Evolutionary conservation across 2,113 vertebrate species (phyloP).

Genomic region (Plestiodon gilberti): DNA sequence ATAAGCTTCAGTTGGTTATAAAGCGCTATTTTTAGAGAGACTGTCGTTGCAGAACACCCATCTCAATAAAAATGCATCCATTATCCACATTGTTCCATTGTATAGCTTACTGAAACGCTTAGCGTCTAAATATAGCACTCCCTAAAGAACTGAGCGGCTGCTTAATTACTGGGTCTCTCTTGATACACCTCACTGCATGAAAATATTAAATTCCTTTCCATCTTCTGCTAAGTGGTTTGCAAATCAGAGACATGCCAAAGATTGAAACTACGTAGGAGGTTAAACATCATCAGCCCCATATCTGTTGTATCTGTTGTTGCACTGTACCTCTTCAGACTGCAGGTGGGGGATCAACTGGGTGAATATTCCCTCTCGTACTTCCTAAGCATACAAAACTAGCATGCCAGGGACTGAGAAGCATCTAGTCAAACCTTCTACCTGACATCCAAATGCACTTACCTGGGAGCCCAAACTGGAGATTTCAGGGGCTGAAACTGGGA

Average conservation of each 20-base stretch:
- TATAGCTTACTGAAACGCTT: conserved; percentile 57
- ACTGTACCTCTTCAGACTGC: neutral
- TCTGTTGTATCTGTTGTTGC: neutral
- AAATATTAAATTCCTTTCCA: conserved; percentile 69
- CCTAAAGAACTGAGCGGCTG: conserved; percentile 69
- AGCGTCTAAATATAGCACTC: conserved; percentile 69
- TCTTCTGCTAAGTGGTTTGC: conserved; percentile 52
- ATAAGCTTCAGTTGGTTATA: conserved; percentile 52
- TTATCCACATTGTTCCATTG: conserved; percentile 67
- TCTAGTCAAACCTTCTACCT: neutral
- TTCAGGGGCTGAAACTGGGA: too few relatives aligned
- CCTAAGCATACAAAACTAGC: neutral
- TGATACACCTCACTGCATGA: conserved; percentile 63
- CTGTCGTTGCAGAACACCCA: conserved; percentile 62
- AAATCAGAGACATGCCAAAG: conserved; percentile 35
- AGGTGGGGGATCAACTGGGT: neutral
- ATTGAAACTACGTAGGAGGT: neutral
- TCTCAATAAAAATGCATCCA: conserved; percentile 66
- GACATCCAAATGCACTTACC: too few relatives aligned
- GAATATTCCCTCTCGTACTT: too few relatives aligned
- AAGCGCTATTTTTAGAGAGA: conserved; percentile 49
- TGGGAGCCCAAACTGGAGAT: too few relatives aligned
- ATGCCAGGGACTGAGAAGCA: neutral
- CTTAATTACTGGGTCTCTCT: conserved; percentile 68
- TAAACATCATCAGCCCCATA: neutral